A percentile compares a stretch with the other conserved stretches of the same genome.
These are phyloP conservation scores for Empis stercorea DNA, from an alignment of 2,888 invertebrate genomes.

Conservation along the genomic window DNA sequence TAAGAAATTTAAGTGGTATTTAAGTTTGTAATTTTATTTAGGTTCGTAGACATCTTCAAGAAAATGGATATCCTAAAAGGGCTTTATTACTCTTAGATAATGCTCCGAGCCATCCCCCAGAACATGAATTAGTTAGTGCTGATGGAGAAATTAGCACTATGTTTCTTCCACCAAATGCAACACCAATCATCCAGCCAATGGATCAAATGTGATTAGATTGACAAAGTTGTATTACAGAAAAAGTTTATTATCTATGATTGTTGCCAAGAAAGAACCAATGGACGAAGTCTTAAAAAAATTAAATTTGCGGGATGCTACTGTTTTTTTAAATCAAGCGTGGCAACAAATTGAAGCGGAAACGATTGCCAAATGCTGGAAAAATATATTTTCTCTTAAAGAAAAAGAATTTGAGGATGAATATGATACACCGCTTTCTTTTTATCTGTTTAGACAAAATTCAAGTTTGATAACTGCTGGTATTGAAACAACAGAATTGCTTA, in stretches of 20 bases:
- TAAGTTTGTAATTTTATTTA: slow-evolving; percentile 3
- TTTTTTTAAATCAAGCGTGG: slow-evolving; percentile 10
- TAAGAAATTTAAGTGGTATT: no score
- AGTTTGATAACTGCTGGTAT: no score
- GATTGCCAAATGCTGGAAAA: no score
- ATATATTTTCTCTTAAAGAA: no score
- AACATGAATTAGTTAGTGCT: neutral
- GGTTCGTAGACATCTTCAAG: slow-evolving; percentile 8
- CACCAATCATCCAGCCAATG: slow-evolving; percentile 11
- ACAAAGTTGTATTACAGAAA: slow-evolving; percentile 7
- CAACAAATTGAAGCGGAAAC: slow-evolving; percentile 5
- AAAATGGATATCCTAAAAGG: slow-evolving; percentile 14
- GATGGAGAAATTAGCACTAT: slow-evolving; percentile 4
- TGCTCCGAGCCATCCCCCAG: slow-evolving; percentile 13
- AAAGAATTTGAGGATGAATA: no score
- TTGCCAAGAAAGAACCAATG: slow-evolving; percentile 8
- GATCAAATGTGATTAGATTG: slow-evolving; percentile 10
- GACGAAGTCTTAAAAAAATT: slow-evolving; percentile 11
- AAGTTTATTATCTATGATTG: neutral
- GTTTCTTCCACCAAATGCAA: slow-evolving; percentile 12
- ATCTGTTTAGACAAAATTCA: no score
- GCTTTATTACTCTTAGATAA: slow-evolving; percentile 16
- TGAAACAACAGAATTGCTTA: no score
- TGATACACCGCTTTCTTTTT: no score
- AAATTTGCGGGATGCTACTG: slow-evolving; percentile 10